Percentiles rank a stretch among this genome's conserved stretches.
Conservation (phyloP, 2,888 invertebrate species). For the Julus scandinavius region DNA sequence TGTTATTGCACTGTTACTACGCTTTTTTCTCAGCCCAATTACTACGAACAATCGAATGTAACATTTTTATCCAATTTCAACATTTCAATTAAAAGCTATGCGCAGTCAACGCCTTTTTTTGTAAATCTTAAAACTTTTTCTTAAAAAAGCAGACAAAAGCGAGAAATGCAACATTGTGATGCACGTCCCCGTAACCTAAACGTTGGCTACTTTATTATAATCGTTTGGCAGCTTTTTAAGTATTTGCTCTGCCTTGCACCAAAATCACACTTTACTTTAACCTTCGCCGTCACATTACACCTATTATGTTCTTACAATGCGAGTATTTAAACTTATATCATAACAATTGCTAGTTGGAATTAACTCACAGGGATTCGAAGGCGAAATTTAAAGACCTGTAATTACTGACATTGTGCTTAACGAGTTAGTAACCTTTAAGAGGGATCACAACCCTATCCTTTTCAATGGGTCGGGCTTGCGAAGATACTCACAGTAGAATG, state of each 20-base stretch:
- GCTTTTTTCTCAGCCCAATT: slow-evolving; percentile 3
- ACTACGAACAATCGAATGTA: not conserved
- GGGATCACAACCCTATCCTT: not conserved
- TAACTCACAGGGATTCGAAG: not conserved
- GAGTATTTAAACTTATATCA: slow-evolving; percentile 3
- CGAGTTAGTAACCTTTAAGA: not conserved
- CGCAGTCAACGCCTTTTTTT: not conserved
- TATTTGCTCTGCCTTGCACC: slow-evolving; percentile 23
- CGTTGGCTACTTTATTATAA: not conserved
- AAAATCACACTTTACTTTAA: slow-evolving; percentile 34
- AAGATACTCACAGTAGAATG: too few relatives aligned
- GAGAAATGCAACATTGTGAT: not conserved
- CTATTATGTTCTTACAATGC: not conserved
- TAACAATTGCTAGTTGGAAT: not conserved
- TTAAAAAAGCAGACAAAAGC: not conserved
- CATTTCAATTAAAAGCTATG: not conserved
- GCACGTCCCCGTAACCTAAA: slow-evolving; percentile 25
- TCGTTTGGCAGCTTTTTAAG: not conserved
- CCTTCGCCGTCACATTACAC: slow-evolving; percentile 4
- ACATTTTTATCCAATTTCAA: not conserved
- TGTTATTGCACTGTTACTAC: slow-evolving; percentile 12
- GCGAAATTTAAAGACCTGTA: not conserved
- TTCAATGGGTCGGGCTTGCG: too few relatives aligned
- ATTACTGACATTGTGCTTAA: slow-evolving; percentile 11
- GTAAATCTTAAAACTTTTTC: not conserved